Base-by-base conservation (phyloP, 2,113 vertebrate species). In the Phalacrocorax carbo region DNA sequence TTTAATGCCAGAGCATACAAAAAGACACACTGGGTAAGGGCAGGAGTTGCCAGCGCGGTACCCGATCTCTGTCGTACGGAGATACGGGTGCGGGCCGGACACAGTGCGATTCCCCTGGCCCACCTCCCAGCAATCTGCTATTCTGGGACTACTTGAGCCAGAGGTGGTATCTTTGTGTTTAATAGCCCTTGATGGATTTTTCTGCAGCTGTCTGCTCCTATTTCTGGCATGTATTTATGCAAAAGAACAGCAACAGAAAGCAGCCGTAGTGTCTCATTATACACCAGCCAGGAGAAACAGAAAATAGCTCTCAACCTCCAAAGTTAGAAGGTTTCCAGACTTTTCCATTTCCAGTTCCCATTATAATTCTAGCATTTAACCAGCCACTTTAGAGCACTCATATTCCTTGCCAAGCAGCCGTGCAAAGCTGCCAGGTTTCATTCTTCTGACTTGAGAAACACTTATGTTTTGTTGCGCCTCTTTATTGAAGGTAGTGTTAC, bases 201-300 rank as follows among this genome's bases (percentile, higher is more conserved):
- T 89, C 90, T 72, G 78, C 89, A 90, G 88, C 92, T 95, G 76
- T 81, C 91, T 95, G 46, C 29, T 95, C 81, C 76, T 91, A 93
- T 96, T 95, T 86, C 94, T 97, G 94, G 91, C 80, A 25, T 51
- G 42, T n/a, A 88, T 93, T 96, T 91, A 78, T 93, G 75, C 64
- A 88, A 90, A 94, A 79, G 70, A 85, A 36, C 79, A 73, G 70
- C 40, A 86, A 65, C 69, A 54, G 46, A 91, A 92, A 93, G 79
- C 21, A 81, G 23, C 25, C 27, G 11, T 72, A 58, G 65, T 46
- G 49, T 77, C 85, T 97, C 20, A 5, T 96, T 93, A 91, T 88
- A 49, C 58, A 70, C 34, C 32, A 11, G 34, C 82, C 72, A 75
- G 78, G 60, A 97, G 84, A 87, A 96, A 83, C 36, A 92, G 64